phyloP scores from a whole-genome alignment of 2,888 invertebrate species.

The Drosophila atroscutellata region DNA sequence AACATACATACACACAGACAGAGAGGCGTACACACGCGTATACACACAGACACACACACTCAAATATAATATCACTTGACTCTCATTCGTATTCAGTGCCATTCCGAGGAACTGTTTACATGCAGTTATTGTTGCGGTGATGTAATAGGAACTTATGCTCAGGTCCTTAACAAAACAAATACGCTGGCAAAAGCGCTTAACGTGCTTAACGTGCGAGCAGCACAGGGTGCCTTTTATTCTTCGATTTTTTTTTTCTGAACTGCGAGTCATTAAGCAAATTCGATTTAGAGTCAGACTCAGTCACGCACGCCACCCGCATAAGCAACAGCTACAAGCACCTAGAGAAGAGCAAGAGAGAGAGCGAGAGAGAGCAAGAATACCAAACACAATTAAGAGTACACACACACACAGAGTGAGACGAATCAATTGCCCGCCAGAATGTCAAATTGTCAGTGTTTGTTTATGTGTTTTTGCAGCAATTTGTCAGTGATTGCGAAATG shows the following conservation, averaged over 20 bases:
- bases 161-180: conserved; percentile 55
- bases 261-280: conserved; percentile 20
- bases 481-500: conserved; percentile 45
- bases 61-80: conserved; percentile 25
- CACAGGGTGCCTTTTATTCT: conserved; percentile 14
- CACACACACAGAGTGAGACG: conserved; percentile 23
- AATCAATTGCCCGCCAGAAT: conserved; percentile 48
- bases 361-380: conserved; percentile 8
- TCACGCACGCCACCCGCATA: conserved; percentile 51
- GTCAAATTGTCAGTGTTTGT: conserved; percentile 16
- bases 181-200: background rate
- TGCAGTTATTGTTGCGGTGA: conserved; percentile 38
- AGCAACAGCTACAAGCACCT: background rate
- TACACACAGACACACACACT: conserved; percentile 2
- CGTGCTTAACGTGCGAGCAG: background rate
- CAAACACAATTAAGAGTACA: conserved; percentile 56
- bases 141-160: conserved; percentile 45
- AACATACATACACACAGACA: conserved; percentile 2
- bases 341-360: conserved; percentile 17
- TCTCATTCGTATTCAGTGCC: conserved; percentile 33
- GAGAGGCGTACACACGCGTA: background rate
- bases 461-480: conserved; percentile 41
- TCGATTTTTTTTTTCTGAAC: background rate
- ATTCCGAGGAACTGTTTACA: conserved; percentile 15
- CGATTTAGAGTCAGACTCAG: conserved; percentile 6